phyloP scores from a whole-genome alignment of 2,113 vertebrate species.

The Halcyon senegalensis region DNA sequence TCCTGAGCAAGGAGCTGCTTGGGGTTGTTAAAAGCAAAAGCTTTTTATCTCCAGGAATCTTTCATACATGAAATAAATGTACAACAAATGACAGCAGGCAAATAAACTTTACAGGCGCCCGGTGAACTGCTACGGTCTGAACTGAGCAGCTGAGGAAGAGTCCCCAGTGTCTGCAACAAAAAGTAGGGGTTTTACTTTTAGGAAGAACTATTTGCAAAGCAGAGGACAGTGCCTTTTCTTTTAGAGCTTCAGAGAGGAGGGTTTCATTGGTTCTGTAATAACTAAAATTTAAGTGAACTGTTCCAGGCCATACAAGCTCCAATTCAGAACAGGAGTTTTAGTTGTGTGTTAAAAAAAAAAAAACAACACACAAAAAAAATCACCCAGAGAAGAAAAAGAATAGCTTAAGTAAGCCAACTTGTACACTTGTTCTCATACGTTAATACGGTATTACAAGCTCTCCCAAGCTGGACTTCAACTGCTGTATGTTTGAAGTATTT shows the following conservation, averaged over 20 bases:
- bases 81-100: neutral
- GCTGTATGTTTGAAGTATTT: neutral
- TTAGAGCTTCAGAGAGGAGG: neutral
- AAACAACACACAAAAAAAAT: too few relatives aligned
- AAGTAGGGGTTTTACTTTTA: neutral
- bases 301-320: neutral
- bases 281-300: neutral
- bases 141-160: neutral
- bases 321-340: neutral
- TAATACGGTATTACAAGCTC: neutral
- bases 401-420: neutral
- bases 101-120: neutral
- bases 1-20: neutral
- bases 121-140: neutral
- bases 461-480: neutral
- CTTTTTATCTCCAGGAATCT: neutral
- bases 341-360: neutral
- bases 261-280: neutral
- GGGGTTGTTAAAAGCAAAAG: neutral
- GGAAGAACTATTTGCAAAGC: neutral
- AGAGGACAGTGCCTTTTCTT: neutral
- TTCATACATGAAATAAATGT: neutral
- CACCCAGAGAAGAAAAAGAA: neutral
- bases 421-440: neutral
- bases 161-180: neutral